A percentile compares a stretch with the other conserved stretches of the same genome.
Evolutionary conservation across 2,797 vertebrate species (phyloP).

Genomic region (Notolepis coatsorum): DNA sequence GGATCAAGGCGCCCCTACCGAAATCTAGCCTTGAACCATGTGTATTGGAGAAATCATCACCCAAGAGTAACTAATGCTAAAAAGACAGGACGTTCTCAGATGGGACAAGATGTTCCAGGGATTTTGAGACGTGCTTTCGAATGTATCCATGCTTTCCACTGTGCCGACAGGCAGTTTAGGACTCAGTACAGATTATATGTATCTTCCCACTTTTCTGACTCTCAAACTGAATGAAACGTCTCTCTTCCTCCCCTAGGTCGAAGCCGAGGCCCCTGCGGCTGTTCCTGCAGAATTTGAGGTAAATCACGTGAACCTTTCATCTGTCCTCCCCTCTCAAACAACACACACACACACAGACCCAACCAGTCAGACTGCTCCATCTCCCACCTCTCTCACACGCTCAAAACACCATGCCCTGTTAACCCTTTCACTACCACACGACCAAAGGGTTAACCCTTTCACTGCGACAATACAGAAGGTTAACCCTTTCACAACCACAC

Average conservation of each 20-base stretch:
- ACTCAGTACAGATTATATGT: no score
- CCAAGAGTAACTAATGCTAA: neutral
- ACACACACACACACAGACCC: neutral
- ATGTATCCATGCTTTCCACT: neutral
- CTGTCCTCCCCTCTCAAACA: neutral
- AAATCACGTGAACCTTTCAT: conserved; percentile 31
- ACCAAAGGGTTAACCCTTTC: no score
- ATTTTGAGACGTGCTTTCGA: neutral
- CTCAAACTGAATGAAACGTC: no score
- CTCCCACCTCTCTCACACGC: no score
- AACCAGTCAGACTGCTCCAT: neutral
- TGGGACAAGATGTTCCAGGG: neutral
- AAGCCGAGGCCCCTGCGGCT: conserved; percentile 34
- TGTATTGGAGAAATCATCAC: neutral
- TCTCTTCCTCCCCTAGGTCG: conserved; percentile 35
- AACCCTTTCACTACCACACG: no score
- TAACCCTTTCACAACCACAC: no score
- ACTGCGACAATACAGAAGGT: no score
- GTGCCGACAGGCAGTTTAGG: no score
- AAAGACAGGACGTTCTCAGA: no score
- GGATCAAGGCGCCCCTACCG: conserved; percentile 12
- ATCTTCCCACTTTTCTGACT: neutral
- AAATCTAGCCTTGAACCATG: conserved; percentile 6
- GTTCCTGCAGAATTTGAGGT: conserved; percentile 54
- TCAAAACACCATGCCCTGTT: no score